phyloP scores from a whole-genome alignment of 1,140 invertebrate genomes.

The Drosophila pruinosa region DNA sequence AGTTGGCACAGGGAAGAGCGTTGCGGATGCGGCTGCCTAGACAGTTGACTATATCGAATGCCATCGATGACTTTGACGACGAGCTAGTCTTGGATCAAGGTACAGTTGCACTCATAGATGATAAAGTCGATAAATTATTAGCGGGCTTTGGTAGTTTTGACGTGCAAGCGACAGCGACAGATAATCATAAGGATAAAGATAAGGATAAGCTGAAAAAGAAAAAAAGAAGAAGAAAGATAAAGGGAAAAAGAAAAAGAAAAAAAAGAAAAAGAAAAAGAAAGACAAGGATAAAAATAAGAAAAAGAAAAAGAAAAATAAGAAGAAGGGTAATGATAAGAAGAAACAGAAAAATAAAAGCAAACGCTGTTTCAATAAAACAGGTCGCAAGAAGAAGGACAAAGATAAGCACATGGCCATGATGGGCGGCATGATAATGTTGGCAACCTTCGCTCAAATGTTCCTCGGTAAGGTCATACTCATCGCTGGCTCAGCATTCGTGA shows the following conservation, averaged over 20 bases:
- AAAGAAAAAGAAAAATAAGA: conserved; percentile 30
- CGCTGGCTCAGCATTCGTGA: conserved; percentile 87
- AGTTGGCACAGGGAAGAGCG: conserved; percentile 59
- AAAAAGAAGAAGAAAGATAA: conserved; percentile 42
- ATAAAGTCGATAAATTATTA: conserved; percentile 73
- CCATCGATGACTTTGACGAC: conserved; percentile 64
- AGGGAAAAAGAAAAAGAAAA: conserved; percentile 43
- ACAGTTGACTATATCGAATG: conserved; percentile 63
- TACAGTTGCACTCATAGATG: conserved; percentile 74
- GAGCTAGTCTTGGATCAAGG: conserved; percentile 67
- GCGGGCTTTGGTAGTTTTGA: conserved; percentile 61
- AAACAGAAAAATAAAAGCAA: conserved; percentile 67
- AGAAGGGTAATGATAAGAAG: conserved; percentile 50
- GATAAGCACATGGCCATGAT: conserved; percentile 85
- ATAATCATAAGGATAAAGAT: conserved; percentile 38
- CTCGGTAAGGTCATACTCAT: conserved; percentile 88
- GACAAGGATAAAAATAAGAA: conserved; percentile 45
- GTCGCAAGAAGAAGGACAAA: conserved; percentile 82
- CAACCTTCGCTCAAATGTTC: conserved; percentile 87
- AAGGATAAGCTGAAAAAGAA: conserved; percentile 50
- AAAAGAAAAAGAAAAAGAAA: conserved; percentile 45
- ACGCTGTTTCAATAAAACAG: conserved; percentile 75
- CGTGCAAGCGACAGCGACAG: conserved; percentile 34
- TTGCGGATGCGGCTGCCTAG: conserved; percentile 57
- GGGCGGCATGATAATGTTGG: conserved; percentile 86